Base-by-base conservation (phyloP, 35 echinoderm and acorn worm genomes). In the Apostichopus japonicus region DNA sequence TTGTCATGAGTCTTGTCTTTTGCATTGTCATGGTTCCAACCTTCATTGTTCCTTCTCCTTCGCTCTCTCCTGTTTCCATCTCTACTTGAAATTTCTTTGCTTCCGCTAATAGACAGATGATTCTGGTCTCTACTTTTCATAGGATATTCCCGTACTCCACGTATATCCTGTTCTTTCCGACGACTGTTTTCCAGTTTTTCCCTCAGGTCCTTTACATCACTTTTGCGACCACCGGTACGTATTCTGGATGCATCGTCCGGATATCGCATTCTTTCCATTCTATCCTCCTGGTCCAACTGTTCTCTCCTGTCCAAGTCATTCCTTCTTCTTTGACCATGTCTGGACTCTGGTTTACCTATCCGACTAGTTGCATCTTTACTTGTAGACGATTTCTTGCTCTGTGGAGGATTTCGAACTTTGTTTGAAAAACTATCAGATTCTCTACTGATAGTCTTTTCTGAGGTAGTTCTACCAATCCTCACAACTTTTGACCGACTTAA, bases 61-160 rank as follows among this genome's bases (percentile, higher is more conserved):
- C 56, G 5, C 81, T 84, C 81, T 84, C 17, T 84, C 8, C 81
- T 84, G n/a, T 84, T 17, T 57, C n/a, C 54, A 57, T 84, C 56
- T 55, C 55, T 58, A 15, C 56, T 10, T 84, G 33, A 57, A 14
- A 54, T 58, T 10, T 4, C 17, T 24, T 84, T 6, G 0, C 14
- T 13, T 24, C 8, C 17, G 21, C 17, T 3, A 55, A 0, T 17
- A 7, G 57, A 58, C 81, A 84, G 56, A 57, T 10, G 23, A 17
- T 21, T 24, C 19, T 84, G 56, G 21, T 58, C 23, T 84, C 54
- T 23, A 21, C n/a, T 23, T 4, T 58, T 24, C 5, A 6, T 13
- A 79, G 23, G 13, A 13, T 79, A 9, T 4, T 79, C 5, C 24
- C 10, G 23, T 79, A 0, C 53, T 57, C 57, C 6, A 8, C 13